Base-by-base conservation (phyloP, 2,888 invertebrate genomes). In the Gortyna flavago region DNA sequence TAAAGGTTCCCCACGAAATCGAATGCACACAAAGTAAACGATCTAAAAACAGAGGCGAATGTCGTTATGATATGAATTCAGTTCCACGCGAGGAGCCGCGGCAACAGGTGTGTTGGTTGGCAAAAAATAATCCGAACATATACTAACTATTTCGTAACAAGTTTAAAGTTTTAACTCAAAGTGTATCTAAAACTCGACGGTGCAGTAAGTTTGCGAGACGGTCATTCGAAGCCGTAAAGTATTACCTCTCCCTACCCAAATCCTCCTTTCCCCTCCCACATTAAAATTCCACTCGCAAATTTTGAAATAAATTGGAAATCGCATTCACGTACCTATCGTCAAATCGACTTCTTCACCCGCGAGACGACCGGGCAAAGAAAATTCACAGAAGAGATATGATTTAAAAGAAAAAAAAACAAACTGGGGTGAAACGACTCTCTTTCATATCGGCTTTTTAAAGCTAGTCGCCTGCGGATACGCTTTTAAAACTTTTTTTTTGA, bases 291-390 rank as follows among this genome's bases (percentile, higher is more conserved):
- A 79, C 89, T 91, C 92, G 86, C 92, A 92, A 93, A 92, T 87
- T 93, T 94, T 91, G 85, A 91, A 93, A 93, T 93, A 93, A 93
- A 93, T 93, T 92, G 92, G 86, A 90, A 92, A 92, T 92, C 90
- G 91, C 88, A 93, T 93, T 92, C 93, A 91, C 92, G 92, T 92
- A 87, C 90, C 91, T 88, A 90, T 91, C 89, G 90, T 89, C 88
- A 92, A 93, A 94, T 94, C 93, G 93, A 94, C 94, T 94, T 93
- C 91, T 90, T 92, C 92, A 90, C 90, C 89, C 90, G 88, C 77
- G 88, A 90, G 89, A 89, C 90, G 87, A 90, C 83, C 89, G 88
- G 86, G 83, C 87, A 89, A 90, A 89, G 89, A 89, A 89, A 91
- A 89, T 87, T 91, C 87, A 83, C 87, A 89, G 92, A 92, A 79